Conservation (phyloP, 2,888 invertebrate species). For the Mythimna vitellina region DNA sequence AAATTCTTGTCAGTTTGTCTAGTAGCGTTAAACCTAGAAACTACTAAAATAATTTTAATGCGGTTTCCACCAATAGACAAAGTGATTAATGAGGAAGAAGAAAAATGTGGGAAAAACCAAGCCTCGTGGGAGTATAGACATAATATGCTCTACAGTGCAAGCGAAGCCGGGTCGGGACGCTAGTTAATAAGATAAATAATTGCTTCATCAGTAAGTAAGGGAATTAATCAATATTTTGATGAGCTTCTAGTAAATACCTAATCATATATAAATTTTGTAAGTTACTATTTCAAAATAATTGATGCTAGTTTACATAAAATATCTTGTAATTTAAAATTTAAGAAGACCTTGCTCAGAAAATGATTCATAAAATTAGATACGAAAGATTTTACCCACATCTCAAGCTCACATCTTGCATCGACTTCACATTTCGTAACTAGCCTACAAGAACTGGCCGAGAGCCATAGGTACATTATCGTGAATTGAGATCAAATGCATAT, state of each 20-base stretch:
- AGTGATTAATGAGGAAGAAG: too few species aligned
- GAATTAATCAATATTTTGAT: not conserved
- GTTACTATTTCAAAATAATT: slow-evolving; percentile 5
- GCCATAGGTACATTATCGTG: slow-evolving; percentile 21
- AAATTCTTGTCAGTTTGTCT: too few species aligned
- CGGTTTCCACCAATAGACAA: too few species aligned
- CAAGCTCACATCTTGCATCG: slow-evolving; percentile 28
- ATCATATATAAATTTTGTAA: not conserved
- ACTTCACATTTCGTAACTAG: slow-evolving; percentile 34
- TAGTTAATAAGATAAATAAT: not conserved
- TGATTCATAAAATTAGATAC: not conserved
- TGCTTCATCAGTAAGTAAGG: not conserved
- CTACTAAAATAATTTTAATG: too few species aligned
- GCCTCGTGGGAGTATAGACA: too few species aligned
- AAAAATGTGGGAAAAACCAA: too few species aligned
- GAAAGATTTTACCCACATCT: slow-evolving; percentile 10
- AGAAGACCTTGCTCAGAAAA: slow-evolving; percentile 15
- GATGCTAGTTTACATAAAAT: not conserved
- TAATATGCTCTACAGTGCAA: too few species aligned
- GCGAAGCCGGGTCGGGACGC: too few species aligned
- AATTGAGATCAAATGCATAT: slow-evolving; percentile 51
- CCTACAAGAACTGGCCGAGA: slow-evolving; percentile 31
- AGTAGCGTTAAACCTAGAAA: too few species aligned
- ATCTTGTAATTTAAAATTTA: not conserved
- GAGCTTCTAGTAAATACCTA: not conserved